Base-by-base conservation (phyloP, 2,888 invertebrate genomes). In the Tipula unca region DNA sequence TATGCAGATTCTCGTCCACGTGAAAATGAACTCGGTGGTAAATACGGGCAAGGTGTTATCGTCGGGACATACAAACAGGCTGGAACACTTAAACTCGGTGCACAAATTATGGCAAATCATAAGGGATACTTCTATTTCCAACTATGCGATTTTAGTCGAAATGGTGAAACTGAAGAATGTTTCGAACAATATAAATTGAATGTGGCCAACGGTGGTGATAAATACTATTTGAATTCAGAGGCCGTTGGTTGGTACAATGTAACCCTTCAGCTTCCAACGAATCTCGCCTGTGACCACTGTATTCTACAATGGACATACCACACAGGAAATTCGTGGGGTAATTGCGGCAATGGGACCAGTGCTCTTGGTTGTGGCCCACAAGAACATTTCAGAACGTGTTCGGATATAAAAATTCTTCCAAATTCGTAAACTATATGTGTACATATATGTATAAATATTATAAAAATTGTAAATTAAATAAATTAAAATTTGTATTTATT, bases 251-350 rank as follows among this genome's bases (percentile, higher is more conserved):
- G 87, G 42, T 89, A 89, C 84, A 88, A 88, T 82, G 88, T 89
- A n/a, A 87, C 87, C 0, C 86, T 90, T 4, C 42, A 88, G 20
- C 89, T 93, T 13, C 93, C 93, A 0, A 29, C 88, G 1, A 89
- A 89, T 1, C 85, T 93, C 17, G 90, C 88, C n/a, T 93, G 93
- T 88, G 87, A 91, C 0, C 92, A 92, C 82, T 93, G 93, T 87
- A 92, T 93, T 0, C 88, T 93, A 1, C 91, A 93, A 86, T 93
- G 93, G 93, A 91, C 91, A 42, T 93, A 92, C 87, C 88, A 69
- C 86, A 25, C 36, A 91, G 91, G 89, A 42, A 93, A 93, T 87
- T 91, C 90, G 85, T 92, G 92, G 92, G 92, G 92, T 1, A 82
- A 85, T 0, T 93, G 92, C 87, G 87, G 86, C 0, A 86, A 92